These are phyloP conservation scores for Nannoperca obscura DNA, from an alignment of 2,797 vertebrate species.

Conservation along the genomic window DNA sequence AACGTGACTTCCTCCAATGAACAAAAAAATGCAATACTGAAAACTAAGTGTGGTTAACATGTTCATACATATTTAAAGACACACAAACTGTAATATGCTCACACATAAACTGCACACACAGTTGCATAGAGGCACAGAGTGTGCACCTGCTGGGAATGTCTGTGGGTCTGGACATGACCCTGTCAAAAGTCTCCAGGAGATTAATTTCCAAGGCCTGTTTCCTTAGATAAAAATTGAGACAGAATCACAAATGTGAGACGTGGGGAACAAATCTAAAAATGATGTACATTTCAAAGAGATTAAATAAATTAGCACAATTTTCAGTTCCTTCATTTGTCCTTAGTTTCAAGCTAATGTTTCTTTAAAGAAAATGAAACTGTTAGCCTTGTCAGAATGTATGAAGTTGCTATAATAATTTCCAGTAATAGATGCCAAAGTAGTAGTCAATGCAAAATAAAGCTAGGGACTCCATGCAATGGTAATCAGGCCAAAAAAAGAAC, in stretches of 20 bases:
- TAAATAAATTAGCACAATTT: conserved; percentile 79
- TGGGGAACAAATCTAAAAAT: conserved; percentile 71
- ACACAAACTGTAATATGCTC: conserved; percentile 23
- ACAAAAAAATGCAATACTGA: conserved; percentile 20
- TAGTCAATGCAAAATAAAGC: conserved; percentile 70
- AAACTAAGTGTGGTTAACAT: conserved; percentile 26
- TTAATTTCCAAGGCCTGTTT: conserved; percentile 82
- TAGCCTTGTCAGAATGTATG: conserved; percentile 55
- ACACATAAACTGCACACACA: conserved; percentile 29
- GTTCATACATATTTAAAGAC: conserved; percentile 46
- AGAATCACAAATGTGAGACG: conserved; percentile 65
- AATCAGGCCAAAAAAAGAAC: conserved; percentile 60
- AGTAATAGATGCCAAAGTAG: conserved; percentile 43
- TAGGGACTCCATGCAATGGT: conserved; percentile 67
- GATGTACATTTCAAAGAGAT: conserved; percentile 79
- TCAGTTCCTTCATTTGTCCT: conserved; percentile 70
- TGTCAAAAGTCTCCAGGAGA: conserved; percentile 76
- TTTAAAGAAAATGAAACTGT: conserved; percentile 41
- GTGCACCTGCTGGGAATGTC: conserved; percentile 76
- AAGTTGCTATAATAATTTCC: conserved; percentile 51
- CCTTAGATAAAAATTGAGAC: conserved; percentile 76
- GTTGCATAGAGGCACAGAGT: conserved; percentile 29
- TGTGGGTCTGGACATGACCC: conserved; percentile 77
- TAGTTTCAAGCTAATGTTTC: conserved; percentile 75
- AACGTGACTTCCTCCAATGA: not conserved